Percentiles rank a stretch among this genome's conserved stretches.
These are phyloP conservation scores for Trachymyrmex septentrionalis DNA, from an alignment of 1,140 invertebrate genomes.

Conservation along the genomic window DNA sequence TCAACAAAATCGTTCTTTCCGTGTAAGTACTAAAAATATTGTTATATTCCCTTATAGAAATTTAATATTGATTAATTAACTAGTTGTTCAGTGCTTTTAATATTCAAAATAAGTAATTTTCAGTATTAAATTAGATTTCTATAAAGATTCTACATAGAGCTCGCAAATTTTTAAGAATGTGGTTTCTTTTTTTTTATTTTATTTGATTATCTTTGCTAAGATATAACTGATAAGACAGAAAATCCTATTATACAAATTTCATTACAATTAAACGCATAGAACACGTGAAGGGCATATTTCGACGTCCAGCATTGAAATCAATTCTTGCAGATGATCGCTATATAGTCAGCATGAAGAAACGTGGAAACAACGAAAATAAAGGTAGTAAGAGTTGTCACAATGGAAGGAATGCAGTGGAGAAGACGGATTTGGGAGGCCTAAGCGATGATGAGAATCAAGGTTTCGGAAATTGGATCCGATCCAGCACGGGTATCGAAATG, in stretches of 20 bases:
- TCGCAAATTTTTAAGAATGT: neutral
- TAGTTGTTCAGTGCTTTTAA: no score
- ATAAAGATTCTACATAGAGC: neutral
- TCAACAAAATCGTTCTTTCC: no score
- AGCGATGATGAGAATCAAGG: slow-evolving; percentile 85
- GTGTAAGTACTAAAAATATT: neutral
- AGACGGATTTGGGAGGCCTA: slow-evolving; percentile 61
- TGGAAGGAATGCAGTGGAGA: slow-evolving; percentile 31
- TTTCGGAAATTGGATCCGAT: slow-evolving; percentile 87
- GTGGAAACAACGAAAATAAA: slow-evolving; percentile 55
- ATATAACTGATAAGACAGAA: neutral
- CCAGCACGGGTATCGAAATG: slow-evolving; percentile 87
- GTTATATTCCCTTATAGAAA: neutral
- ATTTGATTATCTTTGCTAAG: neutral
- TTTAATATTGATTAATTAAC: no score
- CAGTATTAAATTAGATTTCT: no score
- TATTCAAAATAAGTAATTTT: neutral
- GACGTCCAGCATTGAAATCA: neutral
- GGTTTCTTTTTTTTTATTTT: neutral
- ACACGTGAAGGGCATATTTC: neutral
- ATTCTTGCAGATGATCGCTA: slow-evolving; percentile 63
- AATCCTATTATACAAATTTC: neutral
- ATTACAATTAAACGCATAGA: neutral
- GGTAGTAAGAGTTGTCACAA: slow-evolving; percentile 33
- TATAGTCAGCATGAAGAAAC: slow-evolving; percentile 69